Evolutionary conservation across 2,797 vertebrate species (phyloP).

Genomic region (Staurois parvus): DNA sequence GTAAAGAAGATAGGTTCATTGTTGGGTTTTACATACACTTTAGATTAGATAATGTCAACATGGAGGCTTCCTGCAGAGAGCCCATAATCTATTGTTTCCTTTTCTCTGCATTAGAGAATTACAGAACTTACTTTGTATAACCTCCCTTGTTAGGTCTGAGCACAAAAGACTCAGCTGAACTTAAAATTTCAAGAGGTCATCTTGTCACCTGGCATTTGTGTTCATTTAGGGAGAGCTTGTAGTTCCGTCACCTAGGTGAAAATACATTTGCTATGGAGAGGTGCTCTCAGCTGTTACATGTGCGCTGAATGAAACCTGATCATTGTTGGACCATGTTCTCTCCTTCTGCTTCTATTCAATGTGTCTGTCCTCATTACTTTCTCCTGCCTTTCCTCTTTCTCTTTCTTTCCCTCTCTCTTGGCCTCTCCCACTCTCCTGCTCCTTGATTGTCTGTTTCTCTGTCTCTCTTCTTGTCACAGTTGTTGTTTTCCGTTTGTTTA

Average conservation of each 20-base stretch:
- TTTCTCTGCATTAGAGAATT: background rate
- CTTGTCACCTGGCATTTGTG: slow-evolving; percentile 16
- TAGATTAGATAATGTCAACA: background rate
- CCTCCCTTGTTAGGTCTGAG: background rate
- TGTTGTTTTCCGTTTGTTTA: slow-evolving; percentile 68
- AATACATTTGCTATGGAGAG: background rate
- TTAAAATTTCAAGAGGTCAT: background rate
- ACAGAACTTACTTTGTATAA: background rate
- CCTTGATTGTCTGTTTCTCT: slow-evolving; percentile 64
- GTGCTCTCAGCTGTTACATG: slow-evolving; percentile 20
- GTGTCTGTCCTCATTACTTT: slow-evolving; percentile 44
- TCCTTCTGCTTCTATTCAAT: slow-evolving; percentile 44
- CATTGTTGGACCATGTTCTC: slow-evolving; percentile 26
- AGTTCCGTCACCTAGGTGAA: slow-evolving; percentile 20
- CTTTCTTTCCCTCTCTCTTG: slow-evolving; percentile 42
- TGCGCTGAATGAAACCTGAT: slow-evolving; percentile 32
- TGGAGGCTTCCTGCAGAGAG: no score
- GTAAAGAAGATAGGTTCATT: background rate
- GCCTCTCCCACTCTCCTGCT: slow-evolving; percentile 51
- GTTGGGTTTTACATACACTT: background rate
- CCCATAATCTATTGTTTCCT: no score
- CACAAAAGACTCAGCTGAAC: background rate
- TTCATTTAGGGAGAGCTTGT: background rate
- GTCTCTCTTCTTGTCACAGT: slow-evolving; percentile 71
- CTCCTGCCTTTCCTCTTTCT: slow-evolving; percentile 19